Evolutionary conservation across 2,113 vertebrate genomes (phyloP).

Genomic region (Odontesthes bonariensis): DNA sequence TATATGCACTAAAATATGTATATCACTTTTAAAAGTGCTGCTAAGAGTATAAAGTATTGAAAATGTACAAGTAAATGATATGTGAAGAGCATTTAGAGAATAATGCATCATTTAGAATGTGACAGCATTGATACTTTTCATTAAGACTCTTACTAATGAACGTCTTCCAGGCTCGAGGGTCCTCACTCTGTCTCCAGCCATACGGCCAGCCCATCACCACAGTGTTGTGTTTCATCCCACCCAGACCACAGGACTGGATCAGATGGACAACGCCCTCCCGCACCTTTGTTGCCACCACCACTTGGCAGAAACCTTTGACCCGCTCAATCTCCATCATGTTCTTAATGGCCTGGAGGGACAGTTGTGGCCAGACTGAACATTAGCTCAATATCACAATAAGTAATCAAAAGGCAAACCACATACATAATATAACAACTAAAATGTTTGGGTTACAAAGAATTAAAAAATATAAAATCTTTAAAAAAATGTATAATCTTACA

Average conservation of each 20-base stretch:
- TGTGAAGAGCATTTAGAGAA: too few species aligned
- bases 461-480: neutral
- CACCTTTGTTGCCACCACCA: constrained; percentile 93
- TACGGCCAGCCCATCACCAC: constrained; percentile 99
- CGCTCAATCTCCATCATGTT: constrained; percentile 99
- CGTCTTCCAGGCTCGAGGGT: constrained; percentile 97
- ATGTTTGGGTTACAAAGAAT: neutral
- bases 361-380: neutral
- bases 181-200: constrained; percentile 98
- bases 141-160: constrained; percentile 89
- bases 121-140: neutral
- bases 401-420: neutral
- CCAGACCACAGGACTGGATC: constrained; percentile 97
- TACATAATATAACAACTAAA: too few species aligned
- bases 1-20: neutral
- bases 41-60: too few species aligned
- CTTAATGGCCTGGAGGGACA: constrained; percentile 90
- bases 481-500: too few species aligned
- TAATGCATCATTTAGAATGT: neutral
- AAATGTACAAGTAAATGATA: too few species aligned
- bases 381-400: neutral
- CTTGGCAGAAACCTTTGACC: constrained; percentile 98
- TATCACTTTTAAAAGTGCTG: too few species aligned
- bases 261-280: constrained; percentile 94
- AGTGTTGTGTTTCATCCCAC: constrained; percentile 98